These are phyloP conservation scores for Gadus macrocephalus DNA, from an alignment of 2,113 vertebrate species.

Conservation along the genomic window DNA sequence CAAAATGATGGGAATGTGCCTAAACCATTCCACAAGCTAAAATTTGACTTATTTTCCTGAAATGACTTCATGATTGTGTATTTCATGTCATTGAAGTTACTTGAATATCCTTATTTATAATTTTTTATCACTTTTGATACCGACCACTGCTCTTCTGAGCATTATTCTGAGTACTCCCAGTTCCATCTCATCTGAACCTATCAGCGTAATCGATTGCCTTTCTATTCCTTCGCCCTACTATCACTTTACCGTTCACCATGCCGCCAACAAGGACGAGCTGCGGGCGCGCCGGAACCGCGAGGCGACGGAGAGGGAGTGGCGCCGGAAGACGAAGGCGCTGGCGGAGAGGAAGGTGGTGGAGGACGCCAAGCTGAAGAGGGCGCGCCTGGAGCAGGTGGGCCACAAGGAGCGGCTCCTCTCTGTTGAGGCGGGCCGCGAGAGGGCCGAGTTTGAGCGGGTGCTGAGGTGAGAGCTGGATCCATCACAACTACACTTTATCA, in stretches of 20 bases:
- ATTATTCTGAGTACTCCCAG: no score
- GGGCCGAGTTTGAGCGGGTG: conserved; percentile 78
- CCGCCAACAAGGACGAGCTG: conserved; percentile 74
- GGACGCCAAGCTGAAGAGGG: conserved; percentile 61
- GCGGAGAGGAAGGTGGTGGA: conserved; percentile 52
- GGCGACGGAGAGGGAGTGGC: conserved; percentile 79
- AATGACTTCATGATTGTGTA: background rate
- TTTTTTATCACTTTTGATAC: no score
- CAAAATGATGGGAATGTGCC: no score
- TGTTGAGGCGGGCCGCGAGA: conserved; percentile 75
- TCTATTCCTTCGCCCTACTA: no score
- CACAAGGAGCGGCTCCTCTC: conserved; percentile 76
- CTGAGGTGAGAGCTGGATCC: conserved; percentile 70
- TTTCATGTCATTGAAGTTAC: no score
- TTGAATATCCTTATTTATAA: no score
- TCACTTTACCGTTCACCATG: no score
- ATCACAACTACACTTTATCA: background rate
- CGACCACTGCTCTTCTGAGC: no score
- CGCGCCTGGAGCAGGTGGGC: conserved; percentile 74
- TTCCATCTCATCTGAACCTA: no score
- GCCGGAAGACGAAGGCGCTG: conserved; percentile 75
- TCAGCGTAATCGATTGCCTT: no score
- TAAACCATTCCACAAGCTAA: background rate
- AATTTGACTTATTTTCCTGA: background rate
- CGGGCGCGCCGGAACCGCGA: conserved; percentile 84